phyloP scores from a whole-genome alignment of 2,888 invertebrate species.

The Drosophila kanekoi region DNA sequence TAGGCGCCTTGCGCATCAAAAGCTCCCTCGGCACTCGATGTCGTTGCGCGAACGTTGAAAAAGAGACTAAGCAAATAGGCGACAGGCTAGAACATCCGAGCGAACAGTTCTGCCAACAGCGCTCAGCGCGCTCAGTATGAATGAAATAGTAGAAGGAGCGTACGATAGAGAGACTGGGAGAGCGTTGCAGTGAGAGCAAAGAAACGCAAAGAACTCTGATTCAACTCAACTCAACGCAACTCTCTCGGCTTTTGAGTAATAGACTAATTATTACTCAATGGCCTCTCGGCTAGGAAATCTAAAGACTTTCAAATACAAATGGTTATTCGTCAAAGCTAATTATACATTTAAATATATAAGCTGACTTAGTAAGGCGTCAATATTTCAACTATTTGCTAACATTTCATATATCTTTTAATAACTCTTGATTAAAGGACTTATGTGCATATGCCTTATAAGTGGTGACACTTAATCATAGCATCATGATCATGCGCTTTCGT shows the following conservation, averaged over 20 bases:
- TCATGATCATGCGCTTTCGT: too few species aligned
- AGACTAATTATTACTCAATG: background rate
- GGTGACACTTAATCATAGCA: too few species aligned
- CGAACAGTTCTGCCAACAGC: conserved; percentile 45
- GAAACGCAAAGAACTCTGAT: conserved; percentile 18
- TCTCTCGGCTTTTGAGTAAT: too few species aligned
- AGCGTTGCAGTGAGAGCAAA: conserved; percentile 34
- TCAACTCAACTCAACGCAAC: background rate
- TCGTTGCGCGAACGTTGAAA: conserved; percentile 75
- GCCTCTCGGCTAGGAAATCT: background rate
- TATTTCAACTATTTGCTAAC: too few species aligned
- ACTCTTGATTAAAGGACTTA: too few species aligned
- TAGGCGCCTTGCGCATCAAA: conserved; percentile 56
- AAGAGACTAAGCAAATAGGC: conserved; percentile 67
- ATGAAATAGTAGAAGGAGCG: conserved; percentile 66
- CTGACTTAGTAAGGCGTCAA: background rate
- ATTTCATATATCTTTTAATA: too few species aligned
- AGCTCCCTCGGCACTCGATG: conserved; percentile 38
- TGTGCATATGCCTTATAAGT: too few species aligned
- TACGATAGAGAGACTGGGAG: conserved; percentile 28
- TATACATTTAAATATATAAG: background rate
- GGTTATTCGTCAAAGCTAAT: background rate
- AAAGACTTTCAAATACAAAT: background rate
- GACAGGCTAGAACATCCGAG: conserved; percentile 21
- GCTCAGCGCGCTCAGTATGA: conserved; percentile 46